phyloP scores from a whole-genome alignment of 2,888 invertebrate genomes.

The Cyrtodaria siliqua region DNA sequence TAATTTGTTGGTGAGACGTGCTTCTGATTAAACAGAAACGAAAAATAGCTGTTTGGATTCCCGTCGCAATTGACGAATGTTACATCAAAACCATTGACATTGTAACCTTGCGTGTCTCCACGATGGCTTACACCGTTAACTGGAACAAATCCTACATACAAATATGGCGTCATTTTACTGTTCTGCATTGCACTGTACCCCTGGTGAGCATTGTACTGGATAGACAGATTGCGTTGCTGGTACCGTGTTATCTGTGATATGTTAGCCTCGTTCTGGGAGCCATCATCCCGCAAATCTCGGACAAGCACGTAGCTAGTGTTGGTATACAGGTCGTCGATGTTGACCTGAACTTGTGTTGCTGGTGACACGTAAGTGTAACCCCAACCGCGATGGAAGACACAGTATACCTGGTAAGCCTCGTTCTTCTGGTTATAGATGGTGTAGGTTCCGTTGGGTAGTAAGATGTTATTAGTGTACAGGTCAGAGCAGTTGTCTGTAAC shows the following conservation, averaged over 20 bases:
- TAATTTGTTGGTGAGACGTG: conserved; percentile 20
- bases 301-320: conserved; percentile 50
- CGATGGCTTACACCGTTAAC: conserved; percentile 5
- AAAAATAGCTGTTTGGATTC: conserved; percentile 62
- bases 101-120: conserved; percentile 34
- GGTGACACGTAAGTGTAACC: conserved; percentile 64
- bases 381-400: conserved; percentile 58
- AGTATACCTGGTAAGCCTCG: conserved; percentile 58
- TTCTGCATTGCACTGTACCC: conserved; percentile 43
- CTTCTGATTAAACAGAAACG: conserved; percentile 48
- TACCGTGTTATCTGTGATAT: conserved; percentile 52
- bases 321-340: conserved; percentile 57
- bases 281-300: conserved; percentile 40
- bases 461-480: conserved; percentile 42
- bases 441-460: conserved; percentile 43
- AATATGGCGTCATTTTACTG: conserved; percentile 49
- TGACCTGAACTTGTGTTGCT: conserved; percentile 37
- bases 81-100: conserved; percentile 41
- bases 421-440: conserved; percentile 53
- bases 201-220: conserved; percentile 51
- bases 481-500: conserved; percentile 61
- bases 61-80: conserved; percentile 57
- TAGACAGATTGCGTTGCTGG: conserved; percentile 28
- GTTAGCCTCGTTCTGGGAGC: conserved; percentile 45
- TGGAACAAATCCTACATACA: conserved; percentile 59